Percentiles rank a stretch among this genome's conserved stretches.
These are phyloP conservation scores for Brenthis hecate DNA, from an alignment of 2,888 invertebrate species.

Conservation along the genomic window DNA sequence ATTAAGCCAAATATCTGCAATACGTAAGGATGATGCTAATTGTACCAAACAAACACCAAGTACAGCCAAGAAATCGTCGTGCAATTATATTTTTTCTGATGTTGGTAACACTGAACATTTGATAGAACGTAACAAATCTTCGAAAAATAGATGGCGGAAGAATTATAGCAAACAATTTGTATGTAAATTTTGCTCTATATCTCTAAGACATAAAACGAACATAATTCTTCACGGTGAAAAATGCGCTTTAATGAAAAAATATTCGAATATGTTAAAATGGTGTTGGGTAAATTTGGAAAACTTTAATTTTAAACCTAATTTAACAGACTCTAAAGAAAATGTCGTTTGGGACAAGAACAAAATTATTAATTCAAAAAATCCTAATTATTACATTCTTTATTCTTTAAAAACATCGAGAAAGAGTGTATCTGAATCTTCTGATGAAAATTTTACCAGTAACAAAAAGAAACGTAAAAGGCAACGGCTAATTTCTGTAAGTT, in stretches of 20 bases:
- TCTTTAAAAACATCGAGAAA: slow-evolving; percentile 38
- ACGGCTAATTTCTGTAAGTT: slow-evolving; percentile 52
- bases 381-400: slow-evolving; percentile 54
- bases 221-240: slow-evolving; percentile 47
- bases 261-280: slow-evolving; percentile 48
- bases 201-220: slow-evolving; percentile 37
- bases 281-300: slow-evolving; percentile 57
- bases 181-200: slow-evolving; percentile 53
- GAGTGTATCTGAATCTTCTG: slow-evolving; percentile 43
- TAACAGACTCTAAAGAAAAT: slow-evolving; percentile 51
- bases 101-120: neutral
- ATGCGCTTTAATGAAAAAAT: slow-evolving; percentile 43
- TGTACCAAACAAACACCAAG: neutral
- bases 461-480: slow-evolving; percentile 44
- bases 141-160: slow-evolving; percentile 42
- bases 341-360: slow-evolving; percentile 54
- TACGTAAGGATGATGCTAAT: neutral
- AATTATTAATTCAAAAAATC: slow-evolving; percentile 51
- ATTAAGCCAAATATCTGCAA: neutral
- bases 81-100: neutral
- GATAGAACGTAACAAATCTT: neutral
- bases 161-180: slow-evolving; percentile 48
- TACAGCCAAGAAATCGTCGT: neutral
- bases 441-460: slow-evolving; percentile 42
- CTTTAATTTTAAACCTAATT: slow-evolving; percentile 56